A percentile compares a stretch with the other conserved stretches of the same genome.
phyloP scores from a whole-genome alignment of 30 jellyfish, hydroid and myxozoan genomes.

The Turritopsis dohrnii region DNA sequence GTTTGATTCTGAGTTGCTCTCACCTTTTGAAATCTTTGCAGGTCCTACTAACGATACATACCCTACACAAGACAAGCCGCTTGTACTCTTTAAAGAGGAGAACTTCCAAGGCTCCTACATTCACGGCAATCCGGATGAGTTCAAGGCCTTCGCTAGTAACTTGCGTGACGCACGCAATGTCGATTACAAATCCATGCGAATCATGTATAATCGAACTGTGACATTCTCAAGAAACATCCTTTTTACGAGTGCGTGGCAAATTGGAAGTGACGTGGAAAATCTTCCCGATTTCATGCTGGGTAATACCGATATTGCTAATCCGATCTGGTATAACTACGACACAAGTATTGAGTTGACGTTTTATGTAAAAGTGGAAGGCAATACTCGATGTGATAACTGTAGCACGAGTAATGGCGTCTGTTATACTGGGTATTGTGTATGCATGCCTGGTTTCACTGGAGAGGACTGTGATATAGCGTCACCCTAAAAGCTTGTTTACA shows the following conservation, averaged over 20 bases:
- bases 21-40: not conserved
- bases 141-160: constrained; percentile 68
- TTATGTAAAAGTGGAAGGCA: constrained; percentile 69
- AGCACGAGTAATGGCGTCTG: constrained; percentile 79
- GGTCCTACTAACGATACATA: constrained; percentile 75
- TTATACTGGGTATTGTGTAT: constrained; percentile 80
- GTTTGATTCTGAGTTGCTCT: not conserved
- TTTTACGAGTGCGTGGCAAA: constrained; percentile 31
- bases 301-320: constrained; percentile 56
- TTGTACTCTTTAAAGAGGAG: constrained; percentile 58
- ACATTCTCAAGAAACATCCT: constrained; percentile 70
- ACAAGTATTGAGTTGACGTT: constrained; percentile 70
- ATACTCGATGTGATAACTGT: constrained; percentile 77
- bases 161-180: constrained; percentile 63
- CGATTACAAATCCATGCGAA: constrained; percentile 71
- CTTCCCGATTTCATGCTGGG: constrained; percentile 76
- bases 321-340: constrained; percentile 78
- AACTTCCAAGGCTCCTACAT: constrained; percentile 59
- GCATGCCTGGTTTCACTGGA: constrained; percentile 85
- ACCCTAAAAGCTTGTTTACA: not conserved
- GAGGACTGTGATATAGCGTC: constrained; percentile 55
- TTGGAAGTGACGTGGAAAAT: constrained; percentile 74
- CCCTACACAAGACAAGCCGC: constrained; percentile 85
- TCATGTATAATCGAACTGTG: constrained; percentile 71
- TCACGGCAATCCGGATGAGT: constrained; percentile 72